Base-by-base conservation (phyloP, 2,888 invertebrate species). In the Idaea aversata region DNA sequence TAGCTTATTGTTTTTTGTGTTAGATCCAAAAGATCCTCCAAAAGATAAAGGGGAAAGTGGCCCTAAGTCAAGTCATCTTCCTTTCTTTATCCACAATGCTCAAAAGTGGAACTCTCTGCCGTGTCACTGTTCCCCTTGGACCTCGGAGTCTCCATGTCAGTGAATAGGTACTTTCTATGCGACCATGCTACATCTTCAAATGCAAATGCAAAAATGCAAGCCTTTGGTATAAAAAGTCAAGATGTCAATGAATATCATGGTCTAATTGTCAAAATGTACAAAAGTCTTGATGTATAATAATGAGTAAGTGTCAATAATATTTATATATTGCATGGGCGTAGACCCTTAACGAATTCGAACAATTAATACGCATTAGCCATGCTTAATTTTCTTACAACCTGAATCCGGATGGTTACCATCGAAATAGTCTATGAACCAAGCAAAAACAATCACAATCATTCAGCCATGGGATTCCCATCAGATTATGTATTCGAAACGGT, bases 401-500 rank as follows among this genome's bases (percentile, higher is more conserved):
- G 13, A 47, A 47, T 47, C 47, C 47, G 47, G 47, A 47, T 47
- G 47, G 47, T 47, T 47, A 47, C 47, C 10, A 47, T 7, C 47
- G 47, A 47, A 47, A 47, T 47, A 47, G 47, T 47, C 10, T 47
- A 47, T 10, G 47, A 10, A 47, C 13, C 47, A 47, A 47, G 47
- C 47, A 47, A 47, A 67, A 64, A 73, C 67, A 72, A 62, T n/a
- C 64, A 62, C 66, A 47, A 65, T 77, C 77, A 77, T 74, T 66
- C 61, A 63, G 47, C 65, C 75, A 75, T 70, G 79, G 82, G 65
- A 74, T 87, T 87, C 77, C 87, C 88, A 71, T 67, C 75, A 78
- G 79, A 85, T 80, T 76, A 75, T 72, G 71, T 76, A 85, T 86
- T 85, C 77, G 84, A 68, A 73, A 81, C 83, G 84, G 84, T 64